Evolutionary conservation across 2,888 invertebrate genomes (phyloP).

Genomic region (Syritta pipiens): DNA sequence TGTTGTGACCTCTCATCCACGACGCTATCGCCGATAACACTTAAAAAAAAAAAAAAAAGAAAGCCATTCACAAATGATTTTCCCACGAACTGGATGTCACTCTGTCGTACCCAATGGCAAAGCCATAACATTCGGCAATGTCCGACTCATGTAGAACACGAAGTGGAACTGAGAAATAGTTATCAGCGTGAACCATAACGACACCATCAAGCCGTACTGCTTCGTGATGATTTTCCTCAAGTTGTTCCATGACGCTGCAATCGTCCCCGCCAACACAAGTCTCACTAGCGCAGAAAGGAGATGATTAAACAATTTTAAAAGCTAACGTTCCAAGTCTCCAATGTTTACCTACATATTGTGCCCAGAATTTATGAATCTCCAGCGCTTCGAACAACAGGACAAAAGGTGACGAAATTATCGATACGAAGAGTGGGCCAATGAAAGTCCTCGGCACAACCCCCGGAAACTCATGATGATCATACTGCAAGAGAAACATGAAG

Average conservation of each 20-base stretch:
- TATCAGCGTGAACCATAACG: constrained; percentile 90
- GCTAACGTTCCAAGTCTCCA: background rate
- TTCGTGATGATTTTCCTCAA: constrained; percentile 87
- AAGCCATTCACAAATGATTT: constrained; percentile 11
- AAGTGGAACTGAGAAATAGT: constrained; percentile 98
- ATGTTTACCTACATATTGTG: constrained; percentile 91
- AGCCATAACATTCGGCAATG: constrained; percentile 97
- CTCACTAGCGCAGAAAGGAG: constrained; percentile 85
- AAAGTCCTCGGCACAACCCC: constrained; percentile 98
- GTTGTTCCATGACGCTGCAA: constrained; percentile 87
- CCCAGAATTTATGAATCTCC: constrained; percentile 90
- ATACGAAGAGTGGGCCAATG: constrained; percentile 92
- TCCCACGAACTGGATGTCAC: too few relatives aligned
- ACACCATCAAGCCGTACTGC: constrained; percentile 88
- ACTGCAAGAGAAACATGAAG: constrained; percentile 82
- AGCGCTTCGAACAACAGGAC: constrained; percentile 84
- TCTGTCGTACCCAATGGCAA: constrained; percentile 95
- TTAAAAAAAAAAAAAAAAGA: constrained; percentile 79
- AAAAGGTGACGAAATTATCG: constrained; percentile 88
- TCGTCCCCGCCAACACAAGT: constrained; percentile 86
- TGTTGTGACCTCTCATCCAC: constrained; percentile 89
- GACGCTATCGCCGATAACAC: constrained; percentile 91
- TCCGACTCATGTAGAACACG: constrained; percentile 96
- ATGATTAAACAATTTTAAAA: background rate
- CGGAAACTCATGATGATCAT: constrained; percentile 98